phyloP scores from a whole-genome alignment of 2,888 invertebrate species.

The Phymatocera aterrima region DNA sequence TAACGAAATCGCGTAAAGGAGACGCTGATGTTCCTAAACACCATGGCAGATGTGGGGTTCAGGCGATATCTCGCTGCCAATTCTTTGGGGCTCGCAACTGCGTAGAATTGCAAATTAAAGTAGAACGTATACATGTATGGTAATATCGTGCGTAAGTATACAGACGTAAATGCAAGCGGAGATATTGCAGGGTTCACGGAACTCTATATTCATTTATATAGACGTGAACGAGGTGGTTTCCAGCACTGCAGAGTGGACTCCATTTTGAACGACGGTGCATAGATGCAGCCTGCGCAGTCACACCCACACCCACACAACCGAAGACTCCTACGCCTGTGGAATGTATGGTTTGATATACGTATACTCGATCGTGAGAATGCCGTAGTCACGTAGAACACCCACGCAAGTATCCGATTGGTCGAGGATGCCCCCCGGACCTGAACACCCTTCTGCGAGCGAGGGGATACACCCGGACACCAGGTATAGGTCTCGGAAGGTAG shows the following conservation, averaged over 20 bases:
- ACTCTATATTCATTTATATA: too few species aligned
- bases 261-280: slow-evolving; percentile 70
- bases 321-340: slow-evolving; percentile 55
- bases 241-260: slow-evolving; percentile 57
- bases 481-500: not conserved
- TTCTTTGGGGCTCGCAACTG: too few species aligned
- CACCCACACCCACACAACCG: slow-evolving; percentile 64
- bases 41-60: too few species aligned
- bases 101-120: too few species aligned
- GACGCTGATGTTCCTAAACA: too few species aligned
- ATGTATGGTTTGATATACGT: not conserved
- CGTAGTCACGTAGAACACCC: slow-evolving; percentile 58
- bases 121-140: too few species aligned
- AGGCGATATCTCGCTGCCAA: too few species aligned
- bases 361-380: not conserved
- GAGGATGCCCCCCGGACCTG: slow-evolving; percentile 53
- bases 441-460: slow-evolving; percentile 17
- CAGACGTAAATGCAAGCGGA: too few species aligned
- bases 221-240: not conserved
- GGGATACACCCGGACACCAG: slow-evolving; percentile 20
- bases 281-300: slow-evolving; percentile 63
- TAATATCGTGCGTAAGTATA: too few species aligned
- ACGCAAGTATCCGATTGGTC: slow-evolving; percentile 68
- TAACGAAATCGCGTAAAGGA: too few species aligned
- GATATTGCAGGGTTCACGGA: too few species aligned